Evolutionary conservation across 53 echinoderm and acorn worm genomes (phyloP).

Genomic region (Crossaster papposus): DNA sequence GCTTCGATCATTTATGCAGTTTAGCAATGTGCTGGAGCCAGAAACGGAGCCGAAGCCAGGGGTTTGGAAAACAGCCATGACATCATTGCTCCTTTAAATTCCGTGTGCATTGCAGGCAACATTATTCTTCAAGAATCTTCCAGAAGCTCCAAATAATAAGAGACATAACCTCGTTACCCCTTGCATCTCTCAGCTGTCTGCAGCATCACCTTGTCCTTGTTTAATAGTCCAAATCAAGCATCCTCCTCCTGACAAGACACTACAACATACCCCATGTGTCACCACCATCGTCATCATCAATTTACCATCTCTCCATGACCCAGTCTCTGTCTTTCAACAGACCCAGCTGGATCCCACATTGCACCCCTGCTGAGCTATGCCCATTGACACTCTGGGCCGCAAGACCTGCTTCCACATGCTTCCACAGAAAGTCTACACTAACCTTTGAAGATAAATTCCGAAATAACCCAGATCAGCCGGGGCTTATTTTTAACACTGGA

Average conservation of each 20-base stretch:
- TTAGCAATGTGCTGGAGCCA: too few species aligned
- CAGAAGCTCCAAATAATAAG: conserved; percentile 7
- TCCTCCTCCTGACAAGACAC: background rate
- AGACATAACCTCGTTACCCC: background rate
- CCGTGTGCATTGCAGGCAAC: background rate
- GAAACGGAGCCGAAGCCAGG: too few species aligned
- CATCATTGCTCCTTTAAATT: background rate
- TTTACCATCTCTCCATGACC: background rate
- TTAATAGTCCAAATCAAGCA: background rate
- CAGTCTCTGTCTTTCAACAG: conserved; percentile 32
- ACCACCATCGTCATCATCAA: conserved; percentile 3
- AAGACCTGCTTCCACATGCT: too few species aligned
- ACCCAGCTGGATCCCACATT: conserved; percentile 10
- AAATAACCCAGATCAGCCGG: background rate
- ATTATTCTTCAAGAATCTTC: background rate
- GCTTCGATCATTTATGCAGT: too few species aligned
- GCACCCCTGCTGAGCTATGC: conserved; percentile 4
- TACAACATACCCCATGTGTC: background rate
- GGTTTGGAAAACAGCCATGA: too few species aligned
- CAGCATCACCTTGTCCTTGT: background rate
- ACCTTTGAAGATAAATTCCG: background rate
- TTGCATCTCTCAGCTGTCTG: background rate
- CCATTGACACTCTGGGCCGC: conserved; percentile 9
- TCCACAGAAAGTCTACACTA: conserved; percentile 13
- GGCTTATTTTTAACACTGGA: conserved; percentile 25